phyloP scores from a whole-genome alignment of 2,113 vertebrate genomes.

The Sinocyclocheilus grahami region DNA sequence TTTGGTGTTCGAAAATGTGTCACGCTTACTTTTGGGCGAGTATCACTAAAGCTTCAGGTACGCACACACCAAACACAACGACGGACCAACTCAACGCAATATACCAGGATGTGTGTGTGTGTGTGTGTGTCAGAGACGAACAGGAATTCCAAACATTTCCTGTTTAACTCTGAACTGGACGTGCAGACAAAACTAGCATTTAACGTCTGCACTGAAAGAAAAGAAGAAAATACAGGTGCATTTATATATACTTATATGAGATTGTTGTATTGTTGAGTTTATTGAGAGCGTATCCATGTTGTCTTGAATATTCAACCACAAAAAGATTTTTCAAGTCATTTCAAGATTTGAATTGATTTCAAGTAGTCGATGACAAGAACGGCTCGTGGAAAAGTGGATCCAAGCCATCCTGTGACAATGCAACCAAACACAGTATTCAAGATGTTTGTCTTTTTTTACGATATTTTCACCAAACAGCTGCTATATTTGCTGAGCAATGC shows the following conservation, averaged over 20 bases:
- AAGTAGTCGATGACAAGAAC: too few relatives aligned
- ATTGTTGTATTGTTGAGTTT: neutral
- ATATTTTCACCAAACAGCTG: constrained; percentile 6
- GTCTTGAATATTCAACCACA: too few relatives aligned
- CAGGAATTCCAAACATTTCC: constrained; percentile 20
- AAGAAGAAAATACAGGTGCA: neutral
- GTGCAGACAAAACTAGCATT: constrained; percentile 1
- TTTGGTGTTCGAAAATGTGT: constrained; percentile 86
- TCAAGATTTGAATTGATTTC: too few relatives aligned
- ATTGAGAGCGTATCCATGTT: neutral
- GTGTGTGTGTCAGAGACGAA: neutral
- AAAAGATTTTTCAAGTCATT: too few relatives aligned
- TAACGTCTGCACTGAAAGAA: neutral
- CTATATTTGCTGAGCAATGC: constrained; percentile 12
- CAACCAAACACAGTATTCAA: neutral
- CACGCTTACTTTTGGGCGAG: constrained; percentile 72
- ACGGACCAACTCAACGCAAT: neutral
- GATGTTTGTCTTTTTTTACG: constrained; percentile 30
- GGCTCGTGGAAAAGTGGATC: neutral
- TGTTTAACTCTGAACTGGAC: neutral
- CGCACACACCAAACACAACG: neutral
- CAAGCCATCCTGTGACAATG: constrained; percentile 19
- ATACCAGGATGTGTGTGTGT: neutral
- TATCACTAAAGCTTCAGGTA: constrained; percentile 37
- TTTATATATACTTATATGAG: neutral